These are phyloP conservation scores for Anthopleura xanthogrammica DNA, from an alignment of 92 coral and sea anemone genomes.

Conservation along the genomic window DNA sequence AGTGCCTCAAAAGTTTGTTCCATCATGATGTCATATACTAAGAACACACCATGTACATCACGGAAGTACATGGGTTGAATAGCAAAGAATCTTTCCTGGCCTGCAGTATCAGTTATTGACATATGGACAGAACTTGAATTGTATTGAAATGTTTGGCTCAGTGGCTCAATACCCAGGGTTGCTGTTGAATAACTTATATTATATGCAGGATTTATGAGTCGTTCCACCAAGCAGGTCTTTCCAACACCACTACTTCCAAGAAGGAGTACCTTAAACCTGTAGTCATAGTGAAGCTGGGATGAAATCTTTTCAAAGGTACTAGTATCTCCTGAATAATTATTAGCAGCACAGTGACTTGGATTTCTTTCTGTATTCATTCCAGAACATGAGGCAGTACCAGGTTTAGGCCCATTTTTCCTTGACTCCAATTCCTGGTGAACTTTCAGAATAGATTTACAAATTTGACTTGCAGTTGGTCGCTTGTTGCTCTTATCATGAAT, in stretches of 20 bases:
- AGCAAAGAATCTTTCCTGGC: slow-evolving; percentile 69
- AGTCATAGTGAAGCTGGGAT: slow-evolving; percentile 53
- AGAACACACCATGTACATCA: slow-evolving; percentile 70
- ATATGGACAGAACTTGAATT: slow-evolving; percentile 59
- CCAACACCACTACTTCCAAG: slow-evolving; percentile 80
- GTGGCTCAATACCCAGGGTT: slow-evolving; percentile 66
- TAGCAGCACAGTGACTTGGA: background rate
- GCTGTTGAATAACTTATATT: slow-evolving; percentile 34
- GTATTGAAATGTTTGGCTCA: slow-evolving; percentile 45
- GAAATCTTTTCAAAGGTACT: slow-evolving; percentile 36
- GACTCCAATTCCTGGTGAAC: slow-evolving; percentile 15
- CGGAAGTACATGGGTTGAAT: slow-evolving; percentile 67
- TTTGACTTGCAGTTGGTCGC: slow-evolving; percentile 52
- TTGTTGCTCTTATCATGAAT: slow-evolving; percentile 53
- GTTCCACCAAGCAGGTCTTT: slow-evolving; percentile 68
- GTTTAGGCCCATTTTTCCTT: background rate
- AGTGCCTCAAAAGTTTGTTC: slow-evolving; percentile 48
- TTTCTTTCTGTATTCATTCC: background rate
- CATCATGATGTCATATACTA: slow-evolving; percentile 66
- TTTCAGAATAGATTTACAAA: slow-evolving; percentile 38
- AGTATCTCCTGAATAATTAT: background rate
- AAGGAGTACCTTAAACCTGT: slow-evolving; percentile 64
- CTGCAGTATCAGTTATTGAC: slow-evolving; percentile 71
- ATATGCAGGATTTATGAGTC: slow-evolving; percentile 61
- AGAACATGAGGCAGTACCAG: background rate